A percentile compares a stretch with the other conserved stretches of the same genome.
Conservation (phyloP, 37 sponge, comb jelly and placozoan species). For the Halichondria panicea region DNA sequence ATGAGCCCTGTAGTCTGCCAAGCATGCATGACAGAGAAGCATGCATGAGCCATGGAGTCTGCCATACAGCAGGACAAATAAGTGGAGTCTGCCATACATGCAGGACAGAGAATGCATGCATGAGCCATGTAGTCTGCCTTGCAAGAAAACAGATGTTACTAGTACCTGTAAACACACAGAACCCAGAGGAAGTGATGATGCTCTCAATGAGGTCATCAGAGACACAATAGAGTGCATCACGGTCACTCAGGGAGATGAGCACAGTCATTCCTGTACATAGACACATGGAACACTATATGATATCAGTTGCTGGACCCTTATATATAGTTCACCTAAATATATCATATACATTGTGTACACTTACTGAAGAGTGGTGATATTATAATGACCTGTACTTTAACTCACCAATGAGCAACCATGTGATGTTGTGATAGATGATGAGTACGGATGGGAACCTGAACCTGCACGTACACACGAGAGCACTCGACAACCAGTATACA, state of each 20-base stretch:
- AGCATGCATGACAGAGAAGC: no score
- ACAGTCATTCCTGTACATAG: no score
- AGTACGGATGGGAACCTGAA: constrained; percentile 25
- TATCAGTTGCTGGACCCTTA: no score
- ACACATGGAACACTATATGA: no score
- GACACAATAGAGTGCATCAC: background rate
- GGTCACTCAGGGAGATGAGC: background rate
- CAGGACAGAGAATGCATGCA: background rate
- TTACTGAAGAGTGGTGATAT: background rate
- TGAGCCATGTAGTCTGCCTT: background rate
- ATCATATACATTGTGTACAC: background rate
- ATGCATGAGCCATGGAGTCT: no score
- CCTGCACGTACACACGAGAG: background rate
- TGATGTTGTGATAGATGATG: constrained; percentile 23
- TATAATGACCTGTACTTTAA: background rate
- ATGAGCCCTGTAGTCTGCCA: no score
- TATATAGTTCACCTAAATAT: no score
- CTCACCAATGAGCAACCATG: constrained; percentile 3
- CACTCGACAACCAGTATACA: background rate
- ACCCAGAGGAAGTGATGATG: background rate
- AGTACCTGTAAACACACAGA: constrained; percentile 12
- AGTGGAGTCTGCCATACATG: background rate
- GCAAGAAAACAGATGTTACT: background rate
- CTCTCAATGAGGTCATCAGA: background rate
- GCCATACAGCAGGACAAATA: no score